phyloP scores from a whole-genome alignment of 2,113 vertebrate genomes.

The Serinus canaria region DNA sequence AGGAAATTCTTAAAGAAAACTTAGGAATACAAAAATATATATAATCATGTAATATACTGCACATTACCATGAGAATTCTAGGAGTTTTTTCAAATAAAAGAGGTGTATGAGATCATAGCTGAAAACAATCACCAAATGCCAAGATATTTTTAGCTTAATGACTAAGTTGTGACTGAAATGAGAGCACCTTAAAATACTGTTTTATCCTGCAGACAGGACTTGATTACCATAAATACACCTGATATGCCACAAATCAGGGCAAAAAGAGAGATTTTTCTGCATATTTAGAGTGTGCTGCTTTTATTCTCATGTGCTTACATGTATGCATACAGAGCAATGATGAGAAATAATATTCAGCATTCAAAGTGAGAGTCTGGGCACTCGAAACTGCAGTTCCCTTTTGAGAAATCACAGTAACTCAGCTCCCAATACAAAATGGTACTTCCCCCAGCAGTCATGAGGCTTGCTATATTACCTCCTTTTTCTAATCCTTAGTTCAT shows the following conservation, averaged over 20 bases:
- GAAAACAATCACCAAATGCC: neutral
- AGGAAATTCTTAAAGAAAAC: conserved; percentile 2
- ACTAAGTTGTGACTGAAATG: neutral
- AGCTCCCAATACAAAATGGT: neutral
- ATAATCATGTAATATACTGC: neutral
- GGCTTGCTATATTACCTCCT: neutral
- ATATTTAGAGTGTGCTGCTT: neutral
- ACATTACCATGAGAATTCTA: neutral
- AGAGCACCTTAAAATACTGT: neutral
- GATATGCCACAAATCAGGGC: neutral
- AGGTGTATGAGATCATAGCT: neutral
- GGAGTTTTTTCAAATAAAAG: neutral
- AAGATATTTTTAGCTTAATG: neutral
- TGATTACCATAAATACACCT: neutral
- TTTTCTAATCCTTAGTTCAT: neutral
- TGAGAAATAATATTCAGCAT: neutral
- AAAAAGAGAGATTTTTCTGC: neutral
- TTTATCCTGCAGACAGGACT: neutral
- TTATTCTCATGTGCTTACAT: neutral
- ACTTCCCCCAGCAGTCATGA: neutral
- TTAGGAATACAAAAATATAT: neutral
- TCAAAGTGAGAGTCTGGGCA: neutral
- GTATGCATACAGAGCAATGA: neutral
- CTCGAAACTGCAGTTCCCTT: neutral
- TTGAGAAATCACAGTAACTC: neutral